Base-by-base conservation (phyloP, 23 tunicate species). In the Trididemnum miniatum region DNA sequence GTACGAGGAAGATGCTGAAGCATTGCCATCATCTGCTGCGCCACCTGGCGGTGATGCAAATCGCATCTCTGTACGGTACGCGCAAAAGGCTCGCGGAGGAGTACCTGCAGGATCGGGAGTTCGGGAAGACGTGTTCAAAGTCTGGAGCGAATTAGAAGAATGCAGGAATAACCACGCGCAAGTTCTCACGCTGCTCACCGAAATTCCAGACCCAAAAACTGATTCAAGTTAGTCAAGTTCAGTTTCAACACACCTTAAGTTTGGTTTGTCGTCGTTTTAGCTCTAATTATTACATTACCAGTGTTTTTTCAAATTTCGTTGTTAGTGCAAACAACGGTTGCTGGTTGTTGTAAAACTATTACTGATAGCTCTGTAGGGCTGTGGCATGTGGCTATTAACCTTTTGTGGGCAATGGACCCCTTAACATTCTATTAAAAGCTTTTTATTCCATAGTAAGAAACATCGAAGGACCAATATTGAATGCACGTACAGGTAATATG, bases 51-150 rank as follows among this genome's bases (percentile, higher is more conserved):
- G 90, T n/a, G 90, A 86, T 35, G 80, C 80, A 12, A 50, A 20
- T 39, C 80, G 89, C 22, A 80, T 89, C 1, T 80, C 85, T 2
- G 85, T 80, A 54, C 80, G 89, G 31, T 71, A 86, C 25, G 78
- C 87, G 1, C 97, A 91, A 74, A 91, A 81, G 76, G 72, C 97
- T 5, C 72, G 81, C 4, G 97, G 97, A 25, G 97, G 97, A 24
- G 27, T 91, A 4, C 97, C 97, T 0, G 73, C 89, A 22, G 97
- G 97, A 3, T 76, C 97, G 9, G 98, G 98, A 15, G 98, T 93
- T 40, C 57, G 98, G 35, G 98, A 93, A 35, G 98, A 93, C 51
- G 89, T 93, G 44, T 88, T 85, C 73, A 51, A 85, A 25, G 72
- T 93, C 28, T 93, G 98, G 98, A 35, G 44, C 2, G 93, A 93